Evolutionary conservation across 2,113 vertebrate species (phyloP).

Genomic region (Seriola rivoliana): DNA sequence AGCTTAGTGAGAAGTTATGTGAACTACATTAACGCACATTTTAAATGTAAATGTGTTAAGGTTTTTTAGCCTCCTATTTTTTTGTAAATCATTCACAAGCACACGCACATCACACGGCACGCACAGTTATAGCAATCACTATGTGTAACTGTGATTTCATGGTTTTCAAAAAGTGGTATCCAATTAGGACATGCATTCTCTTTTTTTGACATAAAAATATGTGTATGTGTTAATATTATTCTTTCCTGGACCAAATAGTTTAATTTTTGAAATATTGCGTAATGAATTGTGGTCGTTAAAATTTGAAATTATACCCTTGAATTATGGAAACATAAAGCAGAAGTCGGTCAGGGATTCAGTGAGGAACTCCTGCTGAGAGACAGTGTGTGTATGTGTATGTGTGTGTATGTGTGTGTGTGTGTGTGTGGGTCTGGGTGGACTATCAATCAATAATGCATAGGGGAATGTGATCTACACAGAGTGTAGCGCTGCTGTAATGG

Average conservation of each 20-base stretch:
- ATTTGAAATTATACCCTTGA: constrained; percentile 1
- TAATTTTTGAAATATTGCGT: not conserved
- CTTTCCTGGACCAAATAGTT: not conserved
- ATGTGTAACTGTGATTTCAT: not conserved
- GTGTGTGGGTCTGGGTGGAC: constrained; percentile 31
- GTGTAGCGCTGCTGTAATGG: constrained; percentile 77
- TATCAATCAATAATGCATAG: constrained; percentile 81
- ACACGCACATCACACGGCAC: not conserved
- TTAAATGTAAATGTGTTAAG: not conserved
- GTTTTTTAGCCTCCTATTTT: not conserved
- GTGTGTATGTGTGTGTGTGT: constrained; percentile 36
- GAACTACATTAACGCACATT: not conserved
- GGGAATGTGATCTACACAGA: constrained; percentile 67
- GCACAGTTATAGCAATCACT: not conserved
- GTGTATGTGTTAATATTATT: not conserved
- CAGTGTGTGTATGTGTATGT: constrained; percentile 24
- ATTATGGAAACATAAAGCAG: constrained; percentile 4
- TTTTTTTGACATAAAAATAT: not conserved
- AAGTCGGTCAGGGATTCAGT: constrained; percentile 33
- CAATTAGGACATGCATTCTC: not conserved
- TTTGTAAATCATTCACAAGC: not conserved
- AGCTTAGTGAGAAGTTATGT: not conserved
- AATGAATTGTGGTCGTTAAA: not conserved
- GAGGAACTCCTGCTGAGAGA: constrained; percentile 37
- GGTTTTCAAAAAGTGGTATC: not conserved